phyloP scores from a whole-genome alignment of 2,113 vertebrate genomes.

The Oxyura jamaicensis region DNA sequence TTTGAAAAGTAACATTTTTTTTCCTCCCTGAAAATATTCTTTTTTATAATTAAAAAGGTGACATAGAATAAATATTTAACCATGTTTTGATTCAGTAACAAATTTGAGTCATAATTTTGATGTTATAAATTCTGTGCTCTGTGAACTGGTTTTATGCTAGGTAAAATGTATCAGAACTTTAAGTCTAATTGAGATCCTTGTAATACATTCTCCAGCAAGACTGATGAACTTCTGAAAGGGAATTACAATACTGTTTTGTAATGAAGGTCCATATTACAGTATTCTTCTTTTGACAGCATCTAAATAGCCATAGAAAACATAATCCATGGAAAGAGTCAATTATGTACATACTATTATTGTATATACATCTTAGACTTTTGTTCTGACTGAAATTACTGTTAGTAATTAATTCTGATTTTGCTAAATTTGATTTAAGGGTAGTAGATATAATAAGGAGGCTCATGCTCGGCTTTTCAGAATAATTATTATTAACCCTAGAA shows the following conservation, averaged over 20 bases:
- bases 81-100: neutral
- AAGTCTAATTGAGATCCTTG: neutral
- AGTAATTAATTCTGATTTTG: neutral
- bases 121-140: neutral
- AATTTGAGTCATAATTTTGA: neutral
- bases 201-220: neutral
- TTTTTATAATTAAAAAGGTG: neutral
- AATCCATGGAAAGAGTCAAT: neutral
- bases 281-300: neutral
- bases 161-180: neutral
- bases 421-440: slow-evolving; percentile 4
- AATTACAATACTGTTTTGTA: neutral
- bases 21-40: neutral
- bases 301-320: neutral
- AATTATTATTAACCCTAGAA: neutral
- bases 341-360: neutral
- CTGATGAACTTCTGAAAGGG: neutral
- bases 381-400: neutral
- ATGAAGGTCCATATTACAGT: neutral
- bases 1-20: neutral
- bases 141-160: neutral
- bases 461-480: neutral
- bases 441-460: neutral
- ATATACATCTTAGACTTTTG: neutral
- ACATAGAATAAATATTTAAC: neutral